Evolutionary conservation across 2,797 vertebrate genomes (phyloP).

Genomic region (Aulostomus chinensis): DNA sequence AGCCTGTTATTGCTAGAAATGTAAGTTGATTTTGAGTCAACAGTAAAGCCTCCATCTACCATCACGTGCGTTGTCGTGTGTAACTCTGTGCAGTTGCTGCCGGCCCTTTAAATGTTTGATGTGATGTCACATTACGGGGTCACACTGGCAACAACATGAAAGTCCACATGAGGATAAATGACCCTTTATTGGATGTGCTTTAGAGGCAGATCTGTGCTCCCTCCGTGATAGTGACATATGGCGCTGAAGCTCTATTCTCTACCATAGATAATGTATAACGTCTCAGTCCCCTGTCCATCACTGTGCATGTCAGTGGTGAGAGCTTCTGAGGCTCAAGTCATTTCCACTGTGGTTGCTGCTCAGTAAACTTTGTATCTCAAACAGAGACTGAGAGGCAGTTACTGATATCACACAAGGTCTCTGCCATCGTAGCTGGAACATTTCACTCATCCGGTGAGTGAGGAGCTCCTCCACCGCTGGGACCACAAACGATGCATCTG

Average conservation of each 20-base stretch:
- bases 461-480: too few relatives aligned
- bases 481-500: too few relatives aligned
- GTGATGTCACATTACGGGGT: not conserved
- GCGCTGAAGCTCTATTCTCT: conserved; percentile 9
- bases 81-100: not conserved
- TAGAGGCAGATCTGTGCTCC: not conserved
- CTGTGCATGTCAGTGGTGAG: not conserved
- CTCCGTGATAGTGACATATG: conserved; percentile 20
- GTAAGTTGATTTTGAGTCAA: not conserved
- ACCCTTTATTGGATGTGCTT: not conserved
- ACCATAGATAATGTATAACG: conserved; percentile 24
- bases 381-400: too few relatives aligned
- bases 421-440: too few relatives aligned
- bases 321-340: conserved; percentile 2
- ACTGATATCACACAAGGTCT: too few relatives aligned
- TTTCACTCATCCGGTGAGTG: too few relatives aligned
- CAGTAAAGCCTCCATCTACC: not conserved
- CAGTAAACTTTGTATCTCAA: too few relatives aligned
- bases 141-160: conserved; percentile 7
- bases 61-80: not conserved
- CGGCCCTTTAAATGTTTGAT: conserved; percentile 1
- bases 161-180: conserved; percentile 10
- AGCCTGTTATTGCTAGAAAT: too few relatives aligned
- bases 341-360: not conserved
- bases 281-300: conserved; percentile 12